Evolutionary conservation across 1,140 invertebrate species (phyloP), one percentile per base, ranked within the genome.

Genomic region (Calephelis virginiensis): DNA sequence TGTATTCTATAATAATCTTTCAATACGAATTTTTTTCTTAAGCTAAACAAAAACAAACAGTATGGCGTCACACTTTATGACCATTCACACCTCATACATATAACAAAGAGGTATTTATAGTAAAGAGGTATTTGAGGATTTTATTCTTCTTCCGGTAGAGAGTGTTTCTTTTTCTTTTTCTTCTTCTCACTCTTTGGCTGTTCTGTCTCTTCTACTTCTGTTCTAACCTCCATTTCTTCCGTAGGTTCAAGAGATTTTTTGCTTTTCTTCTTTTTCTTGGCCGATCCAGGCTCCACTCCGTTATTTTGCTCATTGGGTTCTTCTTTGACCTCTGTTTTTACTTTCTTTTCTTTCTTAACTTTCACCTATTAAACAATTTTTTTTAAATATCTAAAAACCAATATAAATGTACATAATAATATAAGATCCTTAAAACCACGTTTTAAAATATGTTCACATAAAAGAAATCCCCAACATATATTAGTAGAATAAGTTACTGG

Each of bases 231-330:
- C 38, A 43, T 46, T 38, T 62, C 64, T 63, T 70, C 69, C 14
- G 66, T 68, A 7, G 65, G 67, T 40, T 80, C 73, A 47, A 76
- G 50, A 1, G 79, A 80, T 63, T 79, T 85, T 68, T 88, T 90
- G 72, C 86, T 89, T 72, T 91, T 91, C 72, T 91, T 91, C 65
- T 91, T 91, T 70, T 91, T 91, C 67, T 91, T 90, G 64, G 87
- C 85, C 9, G 81, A 78, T 8, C 69, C 74, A 10, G 66, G 74
- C 61, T 75, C 77, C 14, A 78, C 70, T 12, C 74, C 76, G 62
- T 81, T 81, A 6, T 74, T 63, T 38, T 70, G 67, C 14, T 78
- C 70, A 2, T 77, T 74, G 48, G 72, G 45, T 56, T 64, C 73
- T 48, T 71, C 66, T 50, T 68, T 56, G 0, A 60, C 7, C 66